A percentile compares a stretch with the other conserved stretches of the same genome.
Evolutionary conservation across 2,888 invertebrate species (phyloP).

Genomic region (Embidobia sp.): DNA sequence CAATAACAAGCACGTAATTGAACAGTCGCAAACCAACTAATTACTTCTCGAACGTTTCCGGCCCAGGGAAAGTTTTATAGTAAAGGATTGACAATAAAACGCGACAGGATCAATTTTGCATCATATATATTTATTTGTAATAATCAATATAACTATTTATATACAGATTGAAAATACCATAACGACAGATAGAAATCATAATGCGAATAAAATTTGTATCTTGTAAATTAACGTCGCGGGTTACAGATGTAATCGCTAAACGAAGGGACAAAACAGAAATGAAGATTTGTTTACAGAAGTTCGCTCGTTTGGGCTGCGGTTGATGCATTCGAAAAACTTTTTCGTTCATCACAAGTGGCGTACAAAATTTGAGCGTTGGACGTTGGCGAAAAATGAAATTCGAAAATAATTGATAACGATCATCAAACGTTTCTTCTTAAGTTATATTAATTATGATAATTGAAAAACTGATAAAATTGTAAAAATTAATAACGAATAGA

Average conservation of each 20-base stretch:
- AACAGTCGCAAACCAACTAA: constrained; percentile 38
- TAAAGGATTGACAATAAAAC: constrained; percentile 39
- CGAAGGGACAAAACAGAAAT: constrained; percentile 26
- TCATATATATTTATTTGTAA: constrained; percentile 74
- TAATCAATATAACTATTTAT: constrained; percentile 79
- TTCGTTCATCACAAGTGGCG: constrained; percentile 3
- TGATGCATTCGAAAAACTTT: constrained; percentile 64
- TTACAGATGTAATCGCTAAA: constrained; percentile 28
- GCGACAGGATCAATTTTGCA: constrained; percentile 34
- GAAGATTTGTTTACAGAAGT: constrained; percentile 43
- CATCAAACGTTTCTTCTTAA: no score
- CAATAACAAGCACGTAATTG: constrained; percentile 57
- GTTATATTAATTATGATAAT: no score
- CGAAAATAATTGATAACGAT: background rate
- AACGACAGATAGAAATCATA: constrained; percentile 76
- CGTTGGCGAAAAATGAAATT: constrained; percentile 1
- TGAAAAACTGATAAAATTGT: no score
- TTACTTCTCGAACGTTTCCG: constrained; percentile 15
- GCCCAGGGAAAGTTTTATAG: background rate
- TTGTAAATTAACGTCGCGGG: constrained; percentile 36
- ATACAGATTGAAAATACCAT: constrained; percentile 77
- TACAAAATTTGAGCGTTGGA: constrained; percentile 48
- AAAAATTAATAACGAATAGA: no score
- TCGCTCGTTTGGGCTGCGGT: constrained; percentile 48
- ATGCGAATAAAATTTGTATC: constrained; percentile 51